Percentiles rank a stretch among this genome's conserved stretches.
These are phyloP conservation scores for Dryas iulia DNA, from an alignment of 1,140 invertebrate species.

Conservation along the genomic window DNA sequence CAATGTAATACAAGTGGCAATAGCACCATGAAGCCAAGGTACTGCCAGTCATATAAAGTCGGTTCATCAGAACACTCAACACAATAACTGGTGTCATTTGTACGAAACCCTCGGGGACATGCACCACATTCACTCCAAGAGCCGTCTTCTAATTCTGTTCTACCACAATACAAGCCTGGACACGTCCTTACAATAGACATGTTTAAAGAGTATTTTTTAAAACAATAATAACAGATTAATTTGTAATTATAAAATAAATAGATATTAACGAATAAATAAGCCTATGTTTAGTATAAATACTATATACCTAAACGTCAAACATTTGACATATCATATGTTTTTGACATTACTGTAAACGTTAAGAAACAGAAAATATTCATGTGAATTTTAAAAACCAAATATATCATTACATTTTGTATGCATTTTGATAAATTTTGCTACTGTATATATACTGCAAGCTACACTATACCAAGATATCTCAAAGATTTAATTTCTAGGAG, in stretches of 20 bases:
- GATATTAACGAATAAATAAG: too few species aligned
- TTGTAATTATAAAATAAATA: too few species aligned
- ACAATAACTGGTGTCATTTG: slow-evolving; percentile 82
- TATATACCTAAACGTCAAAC: not conserved
- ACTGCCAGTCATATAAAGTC: slow-evolving; percentile 95
- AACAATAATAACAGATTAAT: too few species aligned
- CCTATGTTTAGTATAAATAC: too few species aligned
- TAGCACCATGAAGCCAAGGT: slow-evolving; percentile 95
- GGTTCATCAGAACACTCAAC: slow-evolving; percentile 88
- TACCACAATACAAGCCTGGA: slow-evolving; percentile 93
- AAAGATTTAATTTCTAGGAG: too few species aligned
- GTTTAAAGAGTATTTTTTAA: not conserved
- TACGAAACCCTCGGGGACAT: slow-evolving; percentile 89
- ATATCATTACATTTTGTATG: too few species aligned
- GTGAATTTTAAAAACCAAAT: too few species aligned
- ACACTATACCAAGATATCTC: too few species aligned
- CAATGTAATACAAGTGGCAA: slow-evolving; percentile 93
- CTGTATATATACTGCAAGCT: too few species aligned
- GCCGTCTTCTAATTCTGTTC: slow-evolving; percentile 83
- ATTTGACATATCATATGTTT: not conserved
- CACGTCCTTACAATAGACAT: slow-evolving; percentile 80
- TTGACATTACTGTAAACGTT: not conserved
- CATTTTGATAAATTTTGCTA: too few species aligned
- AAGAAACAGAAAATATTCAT: too few species aligned
- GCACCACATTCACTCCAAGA: slow-evolving; percentile 90